Evolutionary conservation across 2,888 invertebrate genomes (phyloP), one percentile per base, ranked within the genome.

Genomic region (Tupiocoris notatus): DNA sequence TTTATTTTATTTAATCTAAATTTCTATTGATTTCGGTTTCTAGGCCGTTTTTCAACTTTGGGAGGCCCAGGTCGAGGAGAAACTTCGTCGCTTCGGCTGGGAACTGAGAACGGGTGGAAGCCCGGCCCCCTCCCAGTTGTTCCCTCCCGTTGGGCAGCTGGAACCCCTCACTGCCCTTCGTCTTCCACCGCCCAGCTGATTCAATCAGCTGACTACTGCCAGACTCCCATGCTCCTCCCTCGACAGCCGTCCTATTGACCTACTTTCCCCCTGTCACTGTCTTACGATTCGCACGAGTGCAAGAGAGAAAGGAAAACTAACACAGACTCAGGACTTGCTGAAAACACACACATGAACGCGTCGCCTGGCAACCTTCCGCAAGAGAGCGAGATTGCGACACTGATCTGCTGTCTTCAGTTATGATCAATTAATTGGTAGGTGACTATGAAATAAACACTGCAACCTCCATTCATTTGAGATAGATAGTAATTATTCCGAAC

Each of bases 221-320:
- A 12, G 2, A n/a, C 16, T 16, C 65, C 39, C 12, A 1, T 20
- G 22, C 56, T 20, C 17, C 57, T 16, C 39, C 24, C 64, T n/a
- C 64, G n/a, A 22, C 56, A 56, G 67, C 67, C 67, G 67, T 54
- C 67, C 67, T 22, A 67, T 23, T 67, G 57, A 67, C 67, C 67
- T 21, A 66, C 24, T 25, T 66, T 59, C 59, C n/a, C 3, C 20
- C 59, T n/a, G 3, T 59, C 59, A n/a, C 59, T n/a, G 3, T 20
- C n/a, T 59, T n/a, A 59, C 59, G 59, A 59, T 39, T 39, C 39
- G 39, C 39, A 39, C 39, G 39, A 39, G 39, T 39, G 39, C 39
- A 12, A 39, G 39, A 12, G 39, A 39, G 39, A 39, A 3, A 39
- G 39, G 3, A 39, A 39, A 12, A 39, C 39, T 7, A 12, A 12